Percentiles rank a stretch among this genome's conserved stretches.
phyloP scores from a whole-genome alignment of 2,797 vertebrate genomes.

The Manis pentadactyla region DNA sequence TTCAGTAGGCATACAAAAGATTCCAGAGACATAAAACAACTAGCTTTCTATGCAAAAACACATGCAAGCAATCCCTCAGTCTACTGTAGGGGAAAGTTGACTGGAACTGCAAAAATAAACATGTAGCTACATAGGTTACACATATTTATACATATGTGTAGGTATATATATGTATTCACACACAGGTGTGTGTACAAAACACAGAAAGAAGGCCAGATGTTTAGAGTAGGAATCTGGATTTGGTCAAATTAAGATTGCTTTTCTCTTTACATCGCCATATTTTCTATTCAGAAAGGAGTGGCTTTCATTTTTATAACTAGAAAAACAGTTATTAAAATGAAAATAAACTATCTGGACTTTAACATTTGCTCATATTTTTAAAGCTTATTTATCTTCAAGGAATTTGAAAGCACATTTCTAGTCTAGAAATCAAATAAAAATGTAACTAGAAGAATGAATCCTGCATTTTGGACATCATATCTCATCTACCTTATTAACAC shows the following conservation, averaged over 20 bases:
- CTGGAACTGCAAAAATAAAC: slow-evolving; percentile 37
- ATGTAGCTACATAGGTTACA: neutral
- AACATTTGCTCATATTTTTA: slow-evolving; percentile 14
- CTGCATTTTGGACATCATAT: slow-evolving; percentile 38
- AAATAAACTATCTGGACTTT: slow-evolving; percentile 26
- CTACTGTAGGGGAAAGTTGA: neutral
- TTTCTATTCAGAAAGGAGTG: slow-evolving; percentile 36
- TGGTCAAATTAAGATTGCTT: slow-evolving; percentile 10
- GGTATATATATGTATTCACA: neutral
- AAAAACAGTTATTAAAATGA: slow-evolving; percentile 46
- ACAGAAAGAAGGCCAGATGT: slow-evolving; percentile 12
- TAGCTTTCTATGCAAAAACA: neutral
- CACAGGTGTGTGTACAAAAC: neutral
- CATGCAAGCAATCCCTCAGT: neutral
- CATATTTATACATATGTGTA: neutral
- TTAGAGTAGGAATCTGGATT: neutral
- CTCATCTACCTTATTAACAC: slow-evolving; percentile 51
- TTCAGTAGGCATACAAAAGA: slow-evolving; percentile 15
- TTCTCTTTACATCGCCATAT: neutral
- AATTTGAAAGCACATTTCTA: slow-evolving; percentile 40
- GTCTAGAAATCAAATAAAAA: slow-evolving; percentile 42
- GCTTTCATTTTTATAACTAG: neutral
- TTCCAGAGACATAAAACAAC: neutral
- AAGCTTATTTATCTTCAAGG: slow-evolving; percentile 14
- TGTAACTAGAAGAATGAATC: slow-evolving; percentile 21